Conservation (phyloP, 2,888 invertebrate species). For the Pammene aurita region DNA sequence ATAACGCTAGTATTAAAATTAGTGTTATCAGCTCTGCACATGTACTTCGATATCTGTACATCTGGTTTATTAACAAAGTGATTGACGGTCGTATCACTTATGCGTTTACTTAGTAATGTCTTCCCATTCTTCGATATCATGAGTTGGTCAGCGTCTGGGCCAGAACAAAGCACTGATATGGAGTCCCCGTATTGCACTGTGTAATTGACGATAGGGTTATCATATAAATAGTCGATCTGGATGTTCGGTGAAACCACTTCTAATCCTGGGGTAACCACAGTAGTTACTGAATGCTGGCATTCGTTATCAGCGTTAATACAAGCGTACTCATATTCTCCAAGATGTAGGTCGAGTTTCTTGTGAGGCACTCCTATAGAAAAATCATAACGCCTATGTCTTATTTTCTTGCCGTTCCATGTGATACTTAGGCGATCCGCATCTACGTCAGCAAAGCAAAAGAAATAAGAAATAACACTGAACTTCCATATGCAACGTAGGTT, state of each 20-base stretch:
- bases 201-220: neutral
- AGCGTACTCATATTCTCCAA: too few species aligned
- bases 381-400: too few species aligned
- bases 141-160: constrained; percentile 2
- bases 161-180: neutral
- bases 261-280: neutral
- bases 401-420: too few species aligned
- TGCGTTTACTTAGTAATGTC: neutral
- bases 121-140: neutral
- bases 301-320: neutral
- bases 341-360: too few species aligned
- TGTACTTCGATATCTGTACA: neutral
- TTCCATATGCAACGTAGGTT: too few species aligned
- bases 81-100: neutral
- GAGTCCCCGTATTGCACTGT: neutral
- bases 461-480: too few species aligned
- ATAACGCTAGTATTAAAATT: neutral
- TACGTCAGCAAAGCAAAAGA: too few species aligned
- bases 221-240: neutral
- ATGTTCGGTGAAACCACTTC: neutral
- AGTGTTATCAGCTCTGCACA: neutral
- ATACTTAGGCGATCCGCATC: too few species aligned
- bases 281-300: neutral
- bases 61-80: neutral
- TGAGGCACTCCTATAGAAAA: too few species aligned